A percentile compares a stretch with the other conserved stretches of the same genome.
Conservation (phyloP, 2,113 vertebrate genomes). For the Hystrix cristata region DNA sequence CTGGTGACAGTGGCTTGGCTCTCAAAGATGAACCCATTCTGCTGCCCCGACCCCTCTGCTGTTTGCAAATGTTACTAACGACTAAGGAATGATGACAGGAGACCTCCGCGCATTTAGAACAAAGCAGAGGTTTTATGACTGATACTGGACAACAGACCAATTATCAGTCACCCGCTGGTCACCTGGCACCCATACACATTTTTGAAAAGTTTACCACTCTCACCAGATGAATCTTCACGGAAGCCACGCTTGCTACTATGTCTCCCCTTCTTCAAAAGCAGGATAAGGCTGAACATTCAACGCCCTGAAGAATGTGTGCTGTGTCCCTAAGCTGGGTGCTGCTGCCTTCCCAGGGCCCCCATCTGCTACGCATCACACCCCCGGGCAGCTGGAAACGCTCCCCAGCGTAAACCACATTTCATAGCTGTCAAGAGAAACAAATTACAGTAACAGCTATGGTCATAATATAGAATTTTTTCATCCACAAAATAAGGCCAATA, state of each 20-base stretch:
- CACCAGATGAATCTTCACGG: background rate
- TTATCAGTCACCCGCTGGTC: background rate
- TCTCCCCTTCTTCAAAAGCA: constrained; percentile 12
- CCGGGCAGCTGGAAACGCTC: background rate
- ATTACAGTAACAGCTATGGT: background rate
- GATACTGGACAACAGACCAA: background rate
- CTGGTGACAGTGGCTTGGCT: background rate
- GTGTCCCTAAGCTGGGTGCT: background rate
- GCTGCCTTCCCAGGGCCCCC: background rate
- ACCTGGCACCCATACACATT: background rate
- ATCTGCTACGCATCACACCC: background rate
- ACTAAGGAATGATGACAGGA: background rate
- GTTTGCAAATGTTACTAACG: background rate
- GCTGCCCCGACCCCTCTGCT: background rate
- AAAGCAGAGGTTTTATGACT: background rate
- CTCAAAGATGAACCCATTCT: background rate
- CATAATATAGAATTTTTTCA: background rate
- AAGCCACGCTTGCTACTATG: background rate
- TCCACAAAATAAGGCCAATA: background rate
- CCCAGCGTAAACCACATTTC: background rate
- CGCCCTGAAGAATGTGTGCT: too few relatives aligned
- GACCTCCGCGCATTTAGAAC: background rate
- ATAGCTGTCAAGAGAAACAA: constrained; percentile 42
- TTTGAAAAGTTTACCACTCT: background rate
- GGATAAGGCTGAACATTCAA: background rate